Conservation (phyloP, 2,888 invertebrate genomes). For the Eretmocerus hayati region DNA sequence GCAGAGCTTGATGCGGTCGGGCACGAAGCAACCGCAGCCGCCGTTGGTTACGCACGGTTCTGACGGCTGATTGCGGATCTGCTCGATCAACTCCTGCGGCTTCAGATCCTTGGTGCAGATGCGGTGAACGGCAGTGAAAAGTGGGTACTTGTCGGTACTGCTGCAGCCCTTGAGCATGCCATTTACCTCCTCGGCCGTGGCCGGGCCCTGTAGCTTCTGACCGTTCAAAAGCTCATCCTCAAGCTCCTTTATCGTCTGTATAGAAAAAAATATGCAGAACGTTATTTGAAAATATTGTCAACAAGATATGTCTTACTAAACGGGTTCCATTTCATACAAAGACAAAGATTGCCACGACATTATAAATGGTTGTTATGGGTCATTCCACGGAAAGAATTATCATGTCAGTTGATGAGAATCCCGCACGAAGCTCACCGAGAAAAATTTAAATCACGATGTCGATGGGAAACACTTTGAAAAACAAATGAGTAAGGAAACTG, state of each 20-base stretch:
- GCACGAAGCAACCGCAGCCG: conserved; percentile 6
- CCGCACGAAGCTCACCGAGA: too few relatives aligned
- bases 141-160: conserved; percentile 88
- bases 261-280: too few relatives aligned
- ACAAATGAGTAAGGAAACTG: too few relatives aligned
- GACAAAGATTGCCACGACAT: too few relatives aligned
- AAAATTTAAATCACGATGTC: too few relatives aligned
- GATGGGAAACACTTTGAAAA: too few relatives aligned
- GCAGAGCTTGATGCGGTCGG: conserved; percentile 21
- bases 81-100: conserved; percentile 78
- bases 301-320: too few relatives aligned
- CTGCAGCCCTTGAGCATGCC: conserved; percentile 82
- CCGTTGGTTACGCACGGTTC: conserved; percentile 16
- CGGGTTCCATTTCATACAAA: too few relatives aligned
- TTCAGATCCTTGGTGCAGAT: conserved; percentile 82
- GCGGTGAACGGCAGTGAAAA: conserved; percentile 91
- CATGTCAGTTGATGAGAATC: too few relatives aligned
- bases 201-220: conserved; percentile 96
- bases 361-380: too few relatives aligned
- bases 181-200: conserved; percentile 94
- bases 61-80: conserved; percentile 62
- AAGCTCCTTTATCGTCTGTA: conserved; percentile 70
- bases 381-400: too few relatives aligned
- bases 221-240: conserved; percentile 95
- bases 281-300: too few relatives aligned